Base-by-base conservation (phyloP, 2,797 vertebrate genomes). In the Phrynocephalus forsythii region DNA sequence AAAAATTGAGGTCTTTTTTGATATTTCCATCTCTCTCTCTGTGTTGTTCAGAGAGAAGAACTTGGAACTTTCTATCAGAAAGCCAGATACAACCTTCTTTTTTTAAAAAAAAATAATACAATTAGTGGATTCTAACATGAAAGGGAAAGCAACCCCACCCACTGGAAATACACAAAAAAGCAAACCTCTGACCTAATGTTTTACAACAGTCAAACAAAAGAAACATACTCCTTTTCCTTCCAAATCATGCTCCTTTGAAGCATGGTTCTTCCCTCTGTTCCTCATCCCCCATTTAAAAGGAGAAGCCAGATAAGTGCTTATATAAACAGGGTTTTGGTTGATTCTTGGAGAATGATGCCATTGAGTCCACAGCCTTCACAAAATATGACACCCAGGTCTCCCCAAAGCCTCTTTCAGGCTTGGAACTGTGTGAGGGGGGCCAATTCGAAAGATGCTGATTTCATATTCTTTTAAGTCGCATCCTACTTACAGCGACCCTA, bases 171-270 rank as follows among this genome's bases (percentile, higher is more conserved):
- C 87, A 90, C 91, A 87, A 84, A 94, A 89, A 86, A 94, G 82
- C 87, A 87, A 95, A 94, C 89, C 77, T 90, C 83, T 94, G 93
- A 93, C 91, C 93, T 93, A 90, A 90, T 93, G 82, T 94, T 96
- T 96, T 96, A 95, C 92, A 95, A 94, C 87, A 94, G 92, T 90
- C 93, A 94, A 91, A 91, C 85, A 86, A 88, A 24, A 76, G 81
- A 84, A 76, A 89, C 88, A 69, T 48, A 10, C 33, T 84, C 79
- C 69, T 18, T 89, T 85, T 69, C 90, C 84, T 95, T 95, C 91
- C 91, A 95, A 95, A 90, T 93, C 91, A 92, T 76, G 92, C 93
- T 95, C 95, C 92, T 91, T 93, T 94, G 94, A 94, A 96, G 95
- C 94, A 95, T 95, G 88, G 94, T 96, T 95, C 95, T 90, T 95